Evolutionary conservation across 23 tunicate species (phyloP).

Genomic region (Phallusia fumigata): DNA sequence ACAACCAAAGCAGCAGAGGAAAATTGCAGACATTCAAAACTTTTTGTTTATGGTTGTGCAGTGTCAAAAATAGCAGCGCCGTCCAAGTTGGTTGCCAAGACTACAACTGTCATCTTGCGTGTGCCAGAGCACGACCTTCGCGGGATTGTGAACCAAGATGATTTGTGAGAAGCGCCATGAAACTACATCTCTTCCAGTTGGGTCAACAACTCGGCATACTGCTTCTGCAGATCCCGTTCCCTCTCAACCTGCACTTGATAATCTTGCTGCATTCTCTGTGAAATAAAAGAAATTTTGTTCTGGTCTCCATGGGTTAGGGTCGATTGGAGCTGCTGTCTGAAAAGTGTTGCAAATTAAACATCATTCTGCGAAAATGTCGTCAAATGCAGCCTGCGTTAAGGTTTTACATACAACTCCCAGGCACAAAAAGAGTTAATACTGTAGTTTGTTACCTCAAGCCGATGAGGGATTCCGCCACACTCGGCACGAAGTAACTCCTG

Average conservation of each 20-base stretch:
- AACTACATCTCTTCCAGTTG: neutral
- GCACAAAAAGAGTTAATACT: too few species aligned
- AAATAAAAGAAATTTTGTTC: neutral
- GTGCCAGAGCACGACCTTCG: neutral
- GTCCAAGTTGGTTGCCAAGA: neutral
- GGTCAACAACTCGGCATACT: constrained; percentile 32
- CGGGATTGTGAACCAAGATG: neutral
- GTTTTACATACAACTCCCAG: too few species aligned
- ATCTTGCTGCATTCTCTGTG: constrained; percentile 68
- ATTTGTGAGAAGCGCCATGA: neutral
- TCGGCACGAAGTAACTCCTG: constrained; percentile 80
- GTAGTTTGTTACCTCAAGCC: constrained; percentile 82
- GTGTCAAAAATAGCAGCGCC: neutral
- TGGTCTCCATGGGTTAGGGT: too few species aligned
- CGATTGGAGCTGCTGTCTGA: too few species aligned
- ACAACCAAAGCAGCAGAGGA: too few species aligned
- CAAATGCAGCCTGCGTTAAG: neutral
- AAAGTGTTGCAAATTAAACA: neutral
- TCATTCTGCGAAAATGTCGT: neutral
- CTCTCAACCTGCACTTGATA: constrained; percentile 68
- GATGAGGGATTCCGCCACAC: constrained; percentile 84
- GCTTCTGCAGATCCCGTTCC: constrained; percentile 66
- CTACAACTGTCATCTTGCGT: neutral
- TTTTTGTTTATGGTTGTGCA: neutral
- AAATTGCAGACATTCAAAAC: too few species aligned